These are phyloP conservation scores for Stomorhina lunata DNA, from an alignment of 2,888 invertebrate genomes.

Conservation along the genomic window DNA sequence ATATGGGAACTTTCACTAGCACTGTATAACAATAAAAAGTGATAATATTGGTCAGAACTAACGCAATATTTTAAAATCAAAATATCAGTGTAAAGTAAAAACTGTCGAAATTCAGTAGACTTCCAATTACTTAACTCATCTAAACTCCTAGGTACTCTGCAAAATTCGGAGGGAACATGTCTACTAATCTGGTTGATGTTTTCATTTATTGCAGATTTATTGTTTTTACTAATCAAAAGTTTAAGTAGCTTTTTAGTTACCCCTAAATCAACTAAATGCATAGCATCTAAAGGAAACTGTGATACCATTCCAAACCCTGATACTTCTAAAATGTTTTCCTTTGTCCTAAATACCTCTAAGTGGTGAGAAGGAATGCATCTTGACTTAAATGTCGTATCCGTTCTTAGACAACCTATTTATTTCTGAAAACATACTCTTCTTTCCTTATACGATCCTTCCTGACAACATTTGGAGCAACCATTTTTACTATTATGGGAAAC, in stretches of 20 bases:
- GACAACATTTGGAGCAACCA: no score
- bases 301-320: no score
- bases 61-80: not conserved
- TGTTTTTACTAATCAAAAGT: not conserved
- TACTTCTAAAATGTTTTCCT: conserved; percentile 14
- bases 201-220: not conserved
- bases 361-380: conserved; percentile 10
- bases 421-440: no score
- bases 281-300: conserved; percentile 34
- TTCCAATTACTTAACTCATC: no score
- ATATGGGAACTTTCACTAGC: not conserved
- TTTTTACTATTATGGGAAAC: no score
- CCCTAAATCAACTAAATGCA: conserved; percentile 41
- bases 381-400: conserved; percentile 8
- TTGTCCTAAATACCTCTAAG: not conserved
- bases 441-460: no score
- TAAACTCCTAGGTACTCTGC: conserved; percentile 8
- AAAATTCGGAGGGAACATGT: conserved; percentile 30
- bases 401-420: not conserved
- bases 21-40: no score
- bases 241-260: conserved; percentile 32
- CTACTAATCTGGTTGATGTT: not conserved
- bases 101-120: not conserved
- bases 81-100: not conserved
- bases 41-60: no score